Conservation (phyloP, 2,797 vertebrate genomes). For the Knipowitschia caucasica region DNA sequence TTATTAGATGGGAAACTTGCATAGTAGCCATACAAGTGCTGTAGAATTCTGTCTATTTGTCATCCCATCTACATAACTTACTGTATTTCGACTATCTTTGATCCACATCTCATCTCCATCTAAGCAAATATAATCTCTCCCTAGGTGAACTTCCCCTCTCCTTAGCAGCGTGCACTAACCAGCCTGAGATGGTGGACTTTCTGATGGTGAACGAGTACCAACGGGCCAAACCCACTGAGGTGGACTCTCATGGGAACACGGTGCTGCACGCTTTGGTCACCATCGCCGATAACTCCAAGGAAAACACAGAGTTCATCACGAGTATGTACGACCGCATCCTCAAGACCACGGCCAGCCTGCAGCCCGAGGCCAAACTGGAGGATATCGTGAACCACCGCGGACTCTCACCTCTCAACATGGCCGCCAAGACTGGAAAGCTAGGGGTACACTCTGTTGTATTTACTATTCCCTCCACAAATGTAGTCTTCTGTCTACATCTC, state of each 20-base stretch:
- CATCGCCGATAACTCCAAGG: constrained; percentile 83
- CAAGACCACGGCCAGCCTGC: constrained; percentile 68
- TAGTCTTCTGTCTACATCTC: neutral
- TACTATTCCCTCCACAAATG: neutral
- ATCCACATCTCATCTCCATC: neutral
- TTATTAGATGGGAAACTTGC: no score
- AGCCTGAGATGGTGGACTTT: constrained; percentile 86
- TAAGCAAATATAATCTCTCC: neutral
- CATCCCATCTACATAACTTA: no score
- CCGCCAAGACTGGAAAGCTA: constrained; percentile 88
- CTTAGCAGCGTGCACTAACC: constrained; percentile 94
- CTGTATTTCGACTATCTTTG: no score
- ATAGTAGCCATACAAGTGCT: no score
- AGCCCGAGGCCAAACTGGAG: constrained; percentile 79
- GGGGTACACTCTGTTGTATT: constrained; percentile 69
- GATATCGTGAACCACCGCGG: constrained; percentile 80
- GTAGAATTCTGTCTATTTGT: no score
- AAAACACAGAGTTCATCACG: constrained; percentile 88
- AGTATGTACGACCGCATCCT: constrained; percentile 89
- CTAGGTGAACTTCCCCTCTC: constrained; percentile 92
- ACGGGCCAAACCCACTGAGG: constrained; percentile 62
- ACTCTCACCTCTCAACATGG: constrained; percentile 86
- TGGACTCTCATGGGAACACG: constrained; percentile 87
- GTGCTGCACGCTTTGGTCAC: constrained; percentile 90
- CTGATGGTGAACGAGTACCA: constrained; percentile 84